Conservation (phyloP, 1,140 invertebrate genomes). For the Solen grandis region DNA sequence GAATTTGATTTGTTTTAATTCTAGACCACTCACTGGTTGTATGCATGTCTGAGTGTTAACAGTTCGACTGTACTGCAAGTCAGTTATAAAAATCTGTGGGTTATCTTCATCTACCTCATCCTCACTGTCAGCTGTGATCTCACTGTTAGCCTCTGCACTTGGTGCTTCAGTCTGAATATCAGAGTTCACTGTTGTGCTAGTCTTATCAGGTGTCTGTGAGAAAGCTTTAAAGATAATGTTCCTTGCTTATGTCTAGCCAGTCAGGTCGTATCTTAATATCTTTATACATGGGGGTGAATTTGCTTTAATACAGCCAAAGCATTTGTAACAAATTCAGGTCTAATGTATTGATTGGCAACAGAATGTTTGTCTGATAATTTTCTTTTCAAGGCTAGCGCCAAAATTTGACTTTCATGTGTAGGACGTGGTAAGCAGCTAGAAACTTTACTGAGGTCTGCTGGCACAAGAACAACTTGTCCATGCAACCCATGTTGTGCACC, state of each 20-base stretch:
- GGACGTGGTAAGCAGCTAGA: neutral
- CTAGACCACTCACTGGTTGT: slow-evolving; percentile 39
- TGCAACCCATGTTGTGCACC: slow-evolving; percentile 23
- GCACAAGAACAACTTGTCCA: slow-evolving; percentile 37
- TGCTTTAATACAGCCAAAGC: slow-evolving; percentile 19
- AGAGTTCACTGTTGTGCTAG: too few species aligned
- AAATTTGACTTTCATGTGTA: slow-evolving; percentile 30
- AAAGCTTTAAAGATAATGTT: too few species aligned
- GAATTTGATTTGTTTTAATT: slow-evolving; percentile 32
- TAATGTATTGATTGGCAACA: slow-evolving; percentile 29
- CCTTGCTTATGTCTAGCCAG: slow-evolving; percentile 16
- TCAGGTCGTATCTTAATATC: neutral
- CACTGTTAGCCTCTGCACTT: too few species aligned
- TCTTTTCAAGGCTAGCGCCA: slow-evolving; percentile 36
- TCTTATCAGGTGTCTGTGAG: too few species aligned
- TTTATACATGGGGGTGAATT: neutral
- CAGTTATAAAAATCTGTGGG: slow-evolving; percentile 1
- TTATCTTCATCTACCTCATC: slow-evolving; percentile 35
- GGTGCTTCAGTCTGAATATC: too few species aligned
- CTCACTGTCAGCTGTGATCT: slow-evolving; percentile 21
- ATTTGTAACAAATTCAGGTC: neutral
- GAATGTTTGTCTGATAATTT: slow-evolving; percentile 22
- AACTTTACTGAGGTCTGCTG: slow-evolving; percentile 24
- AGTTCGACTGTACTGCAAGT: slow-evolving; percentile 24
- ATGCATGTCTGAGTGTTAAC: slow-evolving; percentile 25